A percentile compares a stretch with the other conserved stretches of the same genome.
Conservation (phyloP, 2,797 vertebrate species). For the Heterohyrax brucei region DNA sequence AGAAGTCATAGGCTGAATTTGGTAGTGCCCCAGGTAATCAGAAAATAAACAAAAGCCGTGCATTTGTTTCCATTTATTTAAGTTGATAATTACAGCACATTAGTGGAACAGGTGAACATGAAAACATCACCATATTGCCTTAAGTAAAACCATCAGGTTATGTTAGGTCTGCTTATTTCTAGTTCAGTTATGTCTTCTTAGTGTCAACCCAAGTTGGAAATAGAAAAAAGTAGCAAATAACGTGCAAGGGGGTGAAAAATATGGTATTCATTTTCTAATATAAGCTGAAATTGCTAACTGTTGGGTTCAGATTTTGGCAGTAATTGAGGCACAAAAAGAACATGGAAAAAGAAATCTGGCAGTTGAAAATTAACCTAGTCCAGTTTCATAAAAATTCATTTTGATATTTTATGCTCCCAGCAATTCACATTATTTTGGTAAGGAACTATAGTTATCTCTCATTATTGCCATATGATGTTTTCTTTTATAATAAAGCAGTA, state of each 20-base stretch:
- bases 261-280: slow-evolving; percentile 39
- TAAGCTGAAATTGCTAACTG: not conserved
- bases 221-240: not conserved
- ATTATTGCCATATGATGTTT: slow-evolving; percentile 38
- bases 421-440: slow-evolving; percentile 12
- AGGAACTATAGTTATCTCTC: slow-evolving; percentile 11
- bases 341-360: not conserved
- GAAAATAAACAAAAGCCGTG: not conserved
- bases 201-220: not conserved
- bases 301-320: slow-evolving; percentile 31
- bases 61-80: not conserved
- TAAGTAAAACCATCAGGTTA: not conserved
- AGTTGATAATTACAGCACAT: no score
- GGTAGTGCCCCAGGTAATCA: not conserved
- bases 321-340: not conserved
- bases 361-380: not conserved
- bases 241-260: not conserved
- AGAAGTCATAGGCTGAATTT: not conserved
- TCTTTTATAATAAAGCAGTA: slow-evolving; percentile 36
- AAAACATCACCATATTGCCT: not conserved
- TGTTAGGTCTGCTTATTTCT: not conserved
- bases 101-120: not conserved
- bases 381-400: slow-evolving; percentile 8
- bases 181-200: not conserved
- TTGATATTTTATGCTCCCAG: slow-evolving; percentile 1